phyloP scores from a whole-genome alignment of 23 tunicate genomes.

The Phallusia fumigata region DNA sequence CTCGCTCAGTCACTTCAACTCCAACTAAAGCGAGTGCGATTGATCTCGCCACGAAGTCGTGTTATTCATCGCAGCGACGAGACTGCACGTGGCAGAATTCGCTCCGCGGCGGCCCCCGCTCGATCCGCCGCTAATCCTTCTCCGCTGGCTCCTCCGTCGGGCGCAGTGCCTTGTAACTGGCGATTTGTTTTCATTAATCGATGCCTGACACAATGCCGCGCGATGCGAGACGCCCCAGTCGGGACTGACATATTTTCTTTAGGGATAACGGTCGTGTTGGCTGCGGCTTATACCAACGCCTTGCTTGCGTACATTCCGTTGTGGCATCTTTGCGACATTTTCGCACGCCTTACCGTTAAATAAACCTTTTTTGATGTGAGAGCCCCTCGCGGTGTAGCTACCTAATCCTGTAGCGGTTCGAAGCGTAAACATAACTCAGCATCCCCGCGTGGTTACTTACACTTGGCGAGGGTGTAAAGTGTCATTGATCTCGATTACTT shows the following conservation, averaged over 20 bases:
- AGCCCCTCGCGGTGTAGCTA: too few species aligned
- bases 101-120: slow-evolving; percentile 10
- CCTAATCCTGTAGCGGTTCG: too few species aligned
- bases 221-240: slow-evolving; percentile 1
- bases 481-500: too few species aligned
- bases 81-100: slow-evolving; percentile 9
- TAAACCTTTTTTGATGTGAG: background rate
- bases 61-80: slow-evolving; percentile 12
- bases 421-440: too few species aligned
- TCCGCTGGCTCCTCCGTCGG: slow-evolving; percentile 2
- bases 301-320: background rate
- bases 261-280: background rate
- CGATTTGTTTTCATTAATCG: slow-evolving; percentile 12
- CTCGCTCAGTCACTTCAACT: background rate
- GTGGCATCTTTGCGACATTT: background rate
- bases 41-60: slow-evolving; percentile 4
- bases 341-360: background rate
- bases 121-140: background rate
- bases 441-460: too few species aligned
- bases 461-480: too few species aligned
- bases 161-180: slow-evolving; percentile 1
- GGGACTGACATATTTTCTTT: slow-evolving; percentile 8
- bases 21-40: background rate
- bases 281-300: slow-evolving; percentile 2
- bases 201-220: slow-evolving; percentile 10